phyloP scores from a whole-genome alignment of 2,888 invertebrate genomes.

The Romanomermis culicivorax region DNA sequence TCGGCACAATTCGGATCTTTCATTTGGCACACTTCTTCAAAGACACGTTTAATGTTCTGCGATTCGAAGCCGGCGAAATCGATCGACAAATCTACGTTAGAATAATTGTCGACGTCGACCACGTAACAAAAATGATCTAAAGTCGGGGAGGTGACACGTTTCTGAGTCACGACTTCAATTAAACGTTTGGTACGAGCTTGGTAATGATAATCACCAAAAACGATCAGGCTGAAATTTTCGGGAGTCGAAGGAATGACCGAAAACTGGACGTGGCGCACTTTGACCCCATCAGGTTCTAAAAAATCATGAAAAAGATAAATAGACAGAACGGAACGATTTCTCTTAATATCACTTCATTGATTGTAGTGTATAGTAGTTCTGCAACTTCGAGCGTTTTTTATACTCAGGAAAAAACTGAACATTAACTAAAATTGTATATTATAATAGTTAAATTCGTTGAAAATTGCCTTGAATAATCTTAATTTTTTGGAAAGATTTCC shows the following conservation, averaged over 20 bases:
- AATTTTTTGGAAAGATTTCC: background rate
- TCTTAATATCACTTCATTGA: too few relatives aligned
- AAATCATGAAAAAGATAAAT: background rate
- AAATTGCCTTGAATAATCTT: background rate
- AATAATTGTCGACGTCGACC: background rate
- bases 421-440: too few relatives aligned
- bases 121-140: background rate
- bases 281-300: background rate
- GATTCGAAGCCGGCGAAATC: constrained; percentile 3
- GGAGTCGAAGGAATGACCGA: background rate
- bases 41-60: too few relatives aligned
- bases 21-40: too few relatives aligned
- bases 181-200: constrained; percentile 3
- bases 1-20: too few relatives aligned
- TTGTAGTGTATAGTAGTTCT: too few relatives aligned
- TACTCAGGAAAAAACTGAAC: too few relatives aligned
- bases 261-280: background rate
- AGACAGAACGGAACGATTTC: background rate
- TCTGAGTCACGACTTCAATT: background rate
- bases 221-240: background rate
- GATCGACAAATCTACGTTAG: background rate
- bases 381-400: too few relatives aligned
- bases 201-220: constrained; percentile 1
- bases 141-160: background rate
- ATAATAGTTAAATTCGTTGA: too few relatives aligned